phyloP scores from a whole-genome alignment of 2,113 vertebrate species.

The Vulpes lagopus region DNA sequence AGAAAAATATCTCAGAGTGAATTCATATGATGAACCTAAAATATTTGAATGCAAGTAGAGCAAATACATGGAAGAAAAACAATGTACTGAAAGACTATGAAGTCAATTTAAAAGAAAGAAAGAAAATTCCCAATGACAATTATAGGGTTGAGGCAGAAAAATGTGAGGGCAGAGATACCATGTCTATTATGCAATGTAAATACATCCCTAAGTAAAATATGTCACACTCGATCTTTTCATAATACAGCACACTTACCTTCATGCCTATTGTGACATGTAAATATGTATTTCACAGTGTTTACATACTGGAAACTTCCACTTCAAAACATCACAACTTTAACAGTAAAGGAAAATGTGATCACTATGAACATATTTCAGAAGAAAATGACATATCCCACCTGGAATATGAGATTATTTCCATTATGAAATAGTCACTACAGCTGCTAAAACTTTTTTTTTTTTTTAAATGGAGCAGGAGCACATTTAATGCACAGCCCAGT shows the following conservation, averaged over 20 bases:
- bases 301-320: background rate
- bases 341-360: background rate
- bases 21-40: slow-evolving; percentile 72
- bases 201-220: background rate
- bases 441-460: background rate
- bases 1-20: slow-evolving; percentile 67
- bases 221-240: background rate
- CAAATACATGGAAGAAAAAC: background rate
- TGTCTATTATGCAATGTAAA: background rate
- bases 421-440: background rate
- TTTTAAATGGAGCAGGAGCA: background rate
- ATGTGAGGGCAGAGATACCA: background rate
- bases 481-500: no score
- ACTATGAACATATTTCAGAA: background rate
- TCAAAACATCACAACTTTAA: background rate
- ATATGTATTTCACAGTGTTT: background rate
- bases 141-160: background rate
- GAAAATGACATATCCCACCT: background rate
- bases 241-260: background rate
- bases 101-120: slow-evolving; percentile 8
- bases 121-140: background rate
- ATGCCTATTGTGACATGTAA: background rate
- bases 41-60: slow-evolving; percentile 46
- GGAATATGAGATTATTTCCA: background rate
- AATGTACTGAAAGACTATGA: background rate